These are phyloP conservation scores for Crotalus adamanteus DNA, from an alignment of 2,797 vertebrate species.

Conservation along the genomic window DNA sequence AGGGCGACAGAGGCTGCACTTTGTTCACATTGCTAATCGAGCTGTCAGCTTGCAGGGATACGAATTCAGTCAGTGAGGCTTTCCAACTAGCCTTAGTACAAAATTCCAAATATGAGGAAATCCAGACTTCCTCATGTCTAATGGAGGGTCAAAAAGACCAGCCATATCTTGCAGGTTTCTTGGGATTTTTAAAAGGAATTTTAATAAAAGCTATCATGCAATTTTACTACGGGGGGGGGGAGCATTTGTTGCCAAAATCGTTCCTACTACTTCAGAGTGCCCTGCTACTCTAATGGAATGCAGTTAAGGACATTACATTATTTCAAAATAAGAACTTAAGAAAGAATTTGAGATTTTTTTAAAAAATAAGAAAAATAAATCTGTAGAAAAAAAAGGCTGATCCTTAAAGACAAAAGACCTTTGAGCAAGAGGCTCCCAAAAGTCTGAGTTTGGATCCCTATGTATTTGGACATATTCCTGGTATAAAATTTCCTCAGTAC, in stretches of 20 bases:
- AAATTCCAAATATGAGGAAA: constrained; percentile 3
- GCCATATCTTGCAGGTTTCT: background rate
- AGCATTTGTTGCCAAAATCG: background rate
- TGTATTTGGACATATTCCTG: background rate
- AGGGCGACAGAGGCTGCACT: constrained; percentile 1
- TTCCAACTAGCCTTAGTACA: constrained; percentile 4
- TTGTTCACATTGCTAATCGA: constrained; percentile 15
- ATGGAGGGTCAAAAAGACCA: background rate
- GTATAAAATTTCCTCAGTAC: background rate
- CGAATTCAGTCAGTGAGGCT: background rate
- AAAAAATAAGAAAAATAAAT: background rate
- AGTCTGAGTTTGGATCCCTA: background rate
- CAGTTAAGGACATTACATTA: background rate
- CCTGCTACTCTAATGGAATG: background rate
- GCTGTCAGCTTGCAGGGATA: constrained; percentile 17
- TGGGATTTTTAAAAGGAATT: background rate
- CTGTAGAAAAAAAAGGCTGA: background rate
- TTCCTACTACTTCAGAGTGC: background rate
- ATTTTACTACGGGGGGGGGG: background rate
- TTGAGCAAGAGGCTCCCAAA: background rate
- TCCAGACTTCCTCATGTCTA: background rate
- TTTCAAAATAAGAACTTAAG: background rate
- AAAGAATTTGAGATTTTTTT: background rate
- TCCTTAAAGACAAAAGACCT: background rate
- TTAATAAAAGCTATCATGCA: background rate